Base-by-base conservation (phyloP, 2,113 vertebrate genomes). In the Paradoxurus hermaphroditus region DNA sequence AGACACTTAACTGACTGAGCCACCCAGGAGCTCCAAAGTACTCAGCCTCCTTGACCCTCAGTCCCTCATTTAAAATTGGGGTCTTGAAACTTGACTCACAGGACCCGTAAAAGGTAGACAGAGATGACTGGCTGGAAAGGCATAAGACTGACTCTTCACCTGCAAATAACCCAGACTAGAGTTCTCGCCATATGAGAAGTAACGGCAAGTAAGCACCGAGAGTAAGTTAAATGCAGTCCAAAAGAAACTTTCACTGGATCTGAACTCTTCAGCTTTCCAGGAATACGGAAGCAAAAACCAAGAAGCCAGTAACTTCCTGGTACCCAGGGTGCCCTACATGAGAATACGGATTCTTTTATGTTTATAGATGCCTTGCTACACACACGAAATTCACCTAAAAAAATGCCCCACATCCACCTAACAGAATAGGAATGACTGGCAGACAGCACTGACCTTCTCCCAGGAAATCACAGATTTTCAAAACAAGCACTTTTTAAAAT, bases 201-300 rank as follows among this genome's bases (percentile, higher is more conserved):
- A n/a, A n/a, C n/a, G n/a, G n/a, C n/a, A n/a, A n/a, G n/a, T n/a
- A n/a, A n/a, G n/a, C n/a, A n/a, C n/a, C n/a, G n/a, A n/a, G n/a
- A n/a, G n/a, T n/a, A n/a, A n/a, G n/a, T n/a, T n/a, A n/a, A n/a
- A n/a, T n/a, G n/a, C n/a, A n/a, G n/a, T 95, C n/a, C 18, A 93
- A 90, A 96, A 82, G 88, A 85, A 83, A 83, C 36, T 62, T 73
- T 85, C 44, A 21, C 29, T n/a, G 73, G 94, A 92, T 94, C 78
- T 72, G n/a, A 95, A 86, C 34, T 81, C 6, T 87, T 79, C 67
- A 34, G 49, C 9, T 95, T 88, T 89, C 44, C 14, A 91, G 51
- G 49, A 59, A 91, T 44, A 41, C 41, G 0, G 36, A 92, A 92
- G 92, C 7, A 94, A 94, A 59, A n/a, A 86, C 13, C 44, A 86